Base-by-base conservation (phyloP, 2,113 vertebrate species). In the Phrynosoma blainvillii region DNA sequence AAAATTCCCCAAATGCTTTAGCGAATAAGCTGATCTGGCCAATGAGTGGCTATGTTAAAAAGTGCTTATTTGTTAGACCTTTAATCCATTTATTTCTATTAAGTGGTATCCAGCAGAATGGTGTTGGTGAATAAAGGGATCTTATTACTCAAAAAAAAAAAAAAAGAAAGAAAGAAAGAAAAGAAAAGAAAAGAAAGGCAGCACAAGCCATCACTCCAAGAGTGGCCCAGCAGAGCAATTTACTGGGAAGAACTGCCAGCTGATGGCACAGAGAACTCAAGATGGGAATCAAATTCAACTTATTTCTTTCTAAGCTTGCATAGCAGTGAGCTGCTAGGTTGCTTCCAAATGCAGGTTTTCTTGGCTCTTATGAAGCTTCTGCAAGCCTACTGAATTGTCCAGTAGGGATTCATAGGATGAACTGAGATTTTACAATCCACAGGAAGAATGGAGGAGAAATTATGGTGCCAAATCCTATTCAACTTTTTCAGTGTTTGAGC, bases 21-120 rank as follows among this genome's bases (percentile, higher is more conserved):
- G 7, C 5, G 47, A 7, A 47, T 47, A 47, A 47, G 47, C 47
- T 47, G 2, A 47, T 47, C 47, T 47, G 47, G 47, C 47, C 7
- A 47, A 47, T 5, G 47, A 7, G 47, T 47, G 1, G 40, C 85
- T 77, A 14, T 42, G 21, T 30, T 42, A 47, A 59, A 10, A 77
- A 78, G n/a, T 76, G 42, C 1, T 89, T 2, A 7, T 87, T 89
- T 89, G 20, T 4, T 77, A 20, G 21, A 2, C 79, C 47, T 54
- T 70, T 86, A 56, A 84, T 11, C 79, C 87, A 21, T 5, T 91
- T 56, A 73, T n/a, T 73, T 87, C 21, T 68, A n/a, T 25, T 62
- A 86, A 77, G 2, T 42, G 54, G 78, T 47, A 84, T 32, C 88
- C 52, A 89, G 27, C 21, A n/a, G 2, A 36, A 36, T 36, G 36